Evolutionary conservation across 23 tunicate genomes (phyloP).

Genomic region (Halocynthia aurantium): DNA sequence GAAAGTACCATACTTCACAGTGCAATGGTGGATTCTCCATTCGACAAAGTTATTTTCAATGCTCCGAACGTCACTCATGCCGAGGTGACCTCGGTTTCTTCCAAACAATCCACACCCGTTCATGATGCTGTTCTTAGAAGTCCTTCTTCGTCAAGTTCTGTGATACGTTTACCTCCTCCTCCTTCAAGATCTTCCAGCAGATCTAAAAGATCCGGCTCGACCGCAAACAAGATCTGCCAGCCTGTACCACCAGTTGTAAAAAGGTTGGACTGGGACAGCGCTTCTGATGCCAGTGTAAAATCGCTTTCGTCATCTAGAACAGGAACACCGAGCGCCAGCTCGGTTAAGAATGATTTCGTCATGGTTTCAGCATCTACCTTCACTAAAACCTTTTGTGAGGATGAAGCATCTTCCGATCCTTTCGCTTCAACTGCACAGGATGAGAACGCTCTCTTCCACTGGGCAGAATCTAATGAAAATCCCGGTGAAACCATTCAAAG

Average conservation of each 20-base stretch:
- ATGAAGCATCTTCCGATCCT: too few relatives aligned
- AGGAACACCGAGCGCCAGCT: not conserved
- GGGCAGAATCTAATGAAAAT: too few relatives aligned
- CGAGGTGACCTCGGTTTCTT: not conserved
- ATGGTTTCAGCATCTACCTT: too few relatives aligned
- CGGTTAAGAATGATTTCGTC: too few relatives aligned
- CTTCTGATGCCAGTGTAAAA: slow-evolving; percentile 1
- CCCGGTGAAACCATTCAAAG: too few relatives aligned
- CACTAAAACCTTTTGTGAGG: too few relatives aligned
- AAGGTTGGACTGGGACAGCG: slow-evolving; percentile 3
- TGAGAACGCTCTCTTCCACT: too few relatives aligned
- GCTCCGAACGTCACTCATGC: not conserved
- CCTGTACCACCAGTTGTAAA: slow-evolving; percentile 1
- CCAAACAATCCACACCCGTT: slow-evolving; percentile 4
- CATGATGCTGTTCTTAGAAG: not conserved
- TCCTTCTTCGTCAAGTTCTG: not conserved
- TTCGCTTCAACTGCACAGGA: too few relatives aligned
- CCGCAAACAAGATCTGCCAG: too few relatives aligned
- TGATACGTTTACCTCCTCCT: slow-evolving; percentile 22
- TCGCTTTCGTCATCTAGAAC: slow-evolving; percentile 16
- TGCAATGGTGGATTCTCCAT: slow-evolving; percentile 4
- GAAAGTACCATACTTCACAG: not conserved
- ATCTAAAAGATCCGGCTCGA: not conserved
- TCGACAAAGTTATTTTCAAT: slow-evolving; percentile 8
- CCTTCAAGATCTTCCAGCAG: slow-evolving; percentile 24